Conservation (phyloP, 2,888 invertebrate genomes). For the Vanessa cardui region DNA sequence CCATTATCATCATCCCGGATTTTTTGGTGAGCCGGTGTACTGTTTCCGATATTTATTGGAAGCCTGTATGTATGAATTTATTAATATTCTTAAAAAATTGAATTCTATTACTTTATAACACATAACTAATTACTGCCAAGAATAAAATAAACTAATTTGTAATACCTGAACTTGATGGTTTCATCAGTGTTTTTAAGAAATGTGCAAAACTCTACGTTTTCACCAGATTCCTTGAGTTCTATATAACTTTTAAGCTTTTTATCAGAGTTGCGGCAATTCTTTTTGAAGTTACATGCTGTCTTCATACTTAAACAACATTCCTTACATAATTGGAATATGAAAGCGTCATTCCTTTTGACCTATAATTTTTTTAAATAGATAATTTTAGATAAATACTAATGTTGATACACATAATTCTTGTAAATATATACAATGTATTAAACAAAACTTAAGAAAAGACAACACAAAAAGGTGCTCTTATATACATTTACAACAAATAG, state of each 20-base stretch:
- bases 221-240: slow-evolving; percentile 57
- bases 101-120: neutral
- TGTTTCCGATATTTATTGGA: slow-evolving; percentile 56
- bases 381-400: neutral
- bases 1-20: slow-evolving; percentile 72
- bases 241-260: slow-evolving; percentile 63
- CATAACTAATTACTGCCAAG: too few relatives aligned
- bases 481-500: neutral
- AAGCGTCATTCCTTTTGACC: slow-evolving; percentile 69
- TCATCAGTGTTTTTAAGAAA: slow-evolving; percentile 66
- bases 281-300: slow-evolving; percentile 71
- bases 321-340: slow-evolving; percentile 73
- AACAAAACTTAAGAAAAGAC: neutral
- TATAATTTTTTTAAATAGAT: slow-evolving; percentile 39
- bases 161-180: slow-evolving; percentile 58
- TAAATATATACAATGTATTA: neutral
- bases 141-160: neutral
- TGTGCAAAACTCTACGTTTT: slow-evolving; percentile 57
- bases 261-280: slow-evolving; percentile 71
- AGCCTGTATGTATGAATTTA: slow-evolving; percentile 56
- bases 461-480: neutral
- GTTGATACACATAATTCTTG: too few relatives aligned
- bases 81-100: neutral
- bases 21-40: slow-evolving; percentile 60
- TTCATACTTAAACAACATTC: slow-evolving; percentile 69